phyloP scores from a whole-genome alignment of 2,797 vertebrate genomes.

The Tokudaia muenninki region DNA sequence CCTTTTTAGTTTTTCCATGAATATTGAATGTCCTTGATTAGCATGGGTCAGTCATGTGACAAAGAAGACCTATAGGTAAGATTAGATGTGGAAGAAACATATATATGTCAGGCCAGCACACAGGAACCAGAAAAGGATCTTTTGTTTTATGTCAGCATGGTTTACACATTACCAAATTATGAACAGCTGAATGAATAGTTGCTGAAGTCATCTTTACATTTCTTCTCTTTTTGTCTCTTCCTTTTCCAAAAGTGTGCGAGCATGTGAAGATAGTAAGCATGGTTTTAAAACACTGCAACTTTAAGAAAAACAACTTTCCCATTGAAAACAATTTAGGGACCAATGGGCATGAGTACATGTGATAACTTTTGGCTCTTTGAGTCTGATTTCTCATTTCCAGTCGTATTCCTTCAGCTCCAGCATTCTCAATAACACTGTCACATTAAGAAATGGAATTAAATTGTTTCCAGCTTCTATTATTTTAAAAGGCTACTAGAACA shows the following conservation, averaged over 20 bases:
- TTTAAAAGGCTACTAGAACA: no score
- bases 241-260: slow-evolving; percentile 15
- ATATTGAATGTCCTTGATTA: neutral
- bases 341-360: neutral
- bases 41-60: neutral
- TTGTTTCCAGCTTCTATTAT: no score
- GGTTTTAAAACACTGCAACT: neutral
- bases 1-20: neutral
- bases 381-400: neutral
- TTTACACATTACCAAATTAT: neutral
- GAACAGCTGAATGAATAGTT: neutral
- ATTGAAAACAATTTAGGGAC: neutral
- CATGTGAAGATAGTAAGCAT: neutral
- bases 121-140: no score
- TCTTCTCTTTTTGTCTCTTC: neutral
- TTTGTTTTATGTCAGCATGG: neutral
- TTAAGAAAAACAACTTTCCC: neutral
- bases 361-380: neutral
- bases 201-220: neutral
- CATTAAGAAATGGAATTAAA: neutral
- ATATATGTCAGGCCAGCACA: neutral
- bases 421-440: neutral
- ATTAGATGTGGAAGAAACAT: neutral
- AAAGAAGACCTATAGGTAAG: neutral
- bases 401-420: neutral